Evolutionary conservation across 2,888 invertebrate species (phyloP).

Genomic region (Kuschelorhynchus macadamiae): DNA sequence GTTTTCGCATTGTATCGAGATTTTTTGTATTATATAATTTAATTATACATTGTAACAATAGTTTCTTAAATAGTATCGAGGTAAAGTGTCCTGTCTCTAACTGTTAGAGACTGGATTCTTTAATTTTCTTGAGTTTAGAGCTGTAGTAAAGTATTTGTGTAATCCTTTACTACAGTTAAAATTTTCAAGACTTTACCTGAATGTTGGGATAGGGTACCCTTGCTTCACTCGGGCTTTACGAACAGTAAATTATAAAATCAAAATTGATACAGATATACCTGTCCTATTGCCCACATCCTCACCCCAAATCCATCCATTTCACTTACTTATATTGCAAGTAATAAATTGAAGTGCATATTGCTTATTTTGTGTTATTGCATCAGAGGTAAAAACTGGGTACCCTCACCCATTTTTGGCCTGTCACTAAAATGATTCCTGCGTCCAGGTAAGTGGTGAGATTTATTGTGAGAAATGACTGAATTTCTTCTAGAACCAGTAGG

Average conservation of each 20-base stretch:
- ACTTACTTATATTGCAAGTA: not conserved
- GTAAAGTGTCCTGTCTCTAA: constrained; percentile 32
- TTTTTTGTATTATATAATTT: too few species aligned
- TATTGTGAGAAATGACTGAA: constrained; percentile 24
- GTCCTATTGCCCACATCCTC: constrained; percentile 55
- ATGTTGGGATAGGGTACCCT: constrained; percentile 99
- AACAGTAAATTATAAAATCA: constrained; percentile 57
- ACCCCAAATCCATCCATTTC: too few species aligned
- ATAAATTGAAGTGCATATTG: not conserved
- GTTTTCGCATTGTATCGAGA: too few species aligned
- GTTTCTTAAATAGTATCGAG: constrained; percentile 10
- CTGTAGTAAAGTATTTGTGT: constrained; percentile 55
- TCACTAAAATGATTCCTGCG: constrained; percentile 20
- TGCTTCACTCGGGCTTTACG: constrained; percentile 71
- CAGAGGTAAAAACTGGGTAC: constrained; percentile 61
- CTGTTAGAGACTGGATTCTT: constrained; percentile 35
- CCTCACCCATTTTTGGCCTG: constrained; percentile 61
- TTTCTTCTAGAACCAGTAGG: constrained; percentile 70
- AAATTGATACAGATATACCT: constrained; percentile 55
- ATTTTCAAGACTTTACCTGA: constrained; percentile 79
- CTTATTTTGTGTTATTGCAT: not conserved
- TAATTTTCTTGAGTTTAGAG: constrained; percentile 27
- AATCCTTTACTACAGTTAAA: constrained; percentile 56
- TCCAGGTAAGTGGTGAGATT: constrained; percentile 56
- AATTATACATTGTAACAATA: too few species aligned